These are phyloP conservation scores for Asobara japonica DNA, from an alignment of 1,140 invertebrate genomes.

Conservation along the genomic window DNA sequence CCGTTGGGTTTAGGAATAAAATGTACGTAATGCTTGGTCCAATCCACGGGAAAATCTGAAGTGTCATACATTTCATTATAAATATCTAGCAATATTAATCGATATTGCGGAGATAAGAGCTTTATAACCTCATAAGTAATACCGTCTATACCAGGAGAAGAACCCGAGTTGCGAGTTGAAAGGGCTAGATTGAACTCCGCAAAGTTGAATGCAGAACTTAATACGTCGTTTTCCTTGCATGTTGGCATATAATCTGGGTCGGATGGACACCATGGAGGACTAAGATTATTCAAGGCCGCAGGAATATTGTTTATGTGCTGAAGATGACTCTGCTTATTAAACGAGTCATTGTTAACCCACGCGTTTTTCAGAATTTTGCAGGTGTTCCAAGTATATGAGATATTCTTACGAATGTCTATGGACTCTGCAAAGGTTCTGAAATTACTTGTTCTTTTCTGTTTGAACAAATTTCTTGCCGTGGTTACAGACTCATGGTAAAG, in stretches of 20 bases:
- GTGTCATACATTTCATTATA: constrained; percentile 12
- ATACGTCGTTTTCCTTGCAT: neutral
- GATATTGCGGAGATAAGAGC: neutral
- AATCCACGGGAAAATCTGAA: neutral
- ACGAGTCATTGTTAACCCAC: neutral
- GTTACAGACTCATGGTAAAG: neutral
- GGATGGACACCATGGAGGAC: neutral
- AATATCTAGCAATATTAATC: neutral
- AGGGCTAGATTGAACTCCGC: constrained; percentile 6
- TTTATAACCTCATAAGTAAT: neutral
- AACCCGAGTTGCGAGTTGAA: neutral
- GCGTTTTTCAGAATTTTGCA: no score
- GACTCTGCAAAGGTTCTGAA: neutral
- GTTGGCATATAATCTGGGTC: neutral
- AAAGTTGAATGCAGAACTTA: neutral
- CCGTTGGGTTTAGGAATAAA: neutral
- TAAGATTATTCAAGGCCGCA: neutral
- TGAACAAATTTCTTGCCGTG: neutral
- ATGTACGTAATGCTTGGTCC: neutral
- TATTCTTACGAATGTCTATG: neutral
- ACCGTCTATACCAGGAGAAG: constrained; percentile 13
- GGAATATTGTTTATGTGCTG: neutral
- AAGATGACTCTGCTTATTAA: neutral
- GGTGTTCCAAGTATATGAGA: neutral
- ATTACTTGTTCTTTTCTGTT: neutral